phyloP scores from a whole-genome alignment of 64 coral and sea anemone genomes.

The Actinia tenebrosa region DNA sequence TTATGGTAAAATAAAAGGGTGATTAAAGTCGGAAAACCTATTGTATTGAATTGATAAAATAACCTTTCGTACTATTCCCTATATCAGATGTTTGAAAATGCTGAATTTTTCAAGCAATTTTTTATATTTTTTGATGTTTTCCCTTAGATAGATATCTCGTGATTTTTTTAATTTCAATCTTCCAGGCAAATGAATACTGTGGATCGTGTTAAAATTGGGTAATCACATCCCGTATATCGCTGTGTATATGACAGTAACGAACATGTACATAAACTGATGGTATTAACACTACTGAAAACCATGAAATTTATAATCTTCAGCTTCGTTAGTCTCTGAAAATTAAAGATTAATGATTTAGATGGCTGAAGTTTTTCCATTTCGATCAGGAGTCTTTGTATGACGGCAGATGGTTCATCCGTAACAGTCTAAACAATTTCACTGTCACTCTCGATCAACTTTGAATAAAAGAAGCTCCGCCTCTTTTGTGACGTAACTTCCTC shows the following conservation, averaged over 20 bases:
- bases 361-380: conserved; percentile 28
- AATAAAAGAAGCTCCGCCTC: conserved; percentile 30
- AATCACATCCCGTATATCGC: neutral
- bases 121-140: neutral
- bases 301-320: neutral
- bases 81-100: neutral
- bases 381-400: conserved; percentile 28
- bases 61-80: neutral
- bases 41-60: neutral
- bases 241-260: neutral
- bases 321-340: conserved; percentile 11
- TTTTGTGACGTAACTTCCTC: conserved; percentile 43
- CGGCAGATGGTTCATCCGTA: conserved; percentile 45
- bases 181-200: neutral
- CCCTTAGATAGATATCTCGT: neutral
- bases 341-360: conserved; percentile 28
- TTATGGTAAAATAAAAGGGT: neutral
- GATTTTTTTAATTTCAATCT: neutral
- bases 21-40: neutral
- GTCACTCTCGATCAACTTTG: conserved; percentile 33
- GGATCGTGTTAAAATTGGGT: neutral
- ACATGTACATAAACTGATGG: neutral
- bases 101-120: neutral
- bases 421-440: neutral
- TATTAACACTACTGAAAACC: neutral